Evolutionary conservation across 1,140 invertebrate genomes (phyloP), one percentile per base, ranked within the genome.

Genomic region (Eupeodes corollae): DNA sequence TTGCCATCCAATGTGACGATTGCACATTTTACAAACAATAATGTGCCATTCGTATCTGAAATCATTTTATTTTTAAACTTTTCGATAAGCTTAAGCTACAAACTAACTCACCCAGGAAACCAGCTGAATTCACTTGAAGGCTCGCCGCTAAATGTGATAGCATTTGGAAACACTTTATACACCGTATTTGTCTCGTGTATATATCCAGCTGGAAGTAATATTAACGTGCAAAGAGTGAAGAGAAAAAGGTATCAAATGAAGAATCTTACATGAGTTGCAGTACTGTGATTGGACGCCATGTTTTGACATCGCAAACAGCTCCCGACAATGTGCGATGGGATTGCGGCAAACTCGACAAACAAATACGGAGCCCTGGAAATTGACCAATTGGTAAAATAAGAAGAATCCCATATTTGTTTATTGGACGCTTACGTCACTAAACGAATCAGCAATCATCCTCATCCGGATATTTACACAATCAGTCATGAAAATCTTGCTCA

Each of bases 111-210:
- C 81, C 85, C 88, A 26, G 88, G 87, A 67, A 91, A 91, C 88
- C 88, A 91, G 51, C 79, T 84, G 57, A 80, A 84, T 54, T 85
- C 76, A 15, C 77, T 79, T 2, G 82, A 84, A 8, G 84, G 59
- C 13, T 63, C 54, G 1, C 74, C 72, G 30, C 73, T 68, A n/a
- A 81, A 63, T 6, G 59, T 59, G 19, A 86, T 67, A 52, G 79
- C 76, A 50, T 75, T 62, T 1, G 48, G 44, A 15, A 61, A 51
- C 0, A 80, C 78, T 45, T 77, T 73, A 53, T 75, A 73, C 0
- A 90, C 73, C 10, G 88, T 91, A 12, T 91, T 68, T 1, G 83
- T 88, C 63, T 91, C 88, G 63, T 88, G 85, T 44, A 90, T 79
- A 59, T 81, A 73, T 32, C 88, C 88, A 52, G 72, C 70, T 70